Conservation (phyloP, 2,888 invertebrate genomes). For the Pterostichus niger region DNA sequence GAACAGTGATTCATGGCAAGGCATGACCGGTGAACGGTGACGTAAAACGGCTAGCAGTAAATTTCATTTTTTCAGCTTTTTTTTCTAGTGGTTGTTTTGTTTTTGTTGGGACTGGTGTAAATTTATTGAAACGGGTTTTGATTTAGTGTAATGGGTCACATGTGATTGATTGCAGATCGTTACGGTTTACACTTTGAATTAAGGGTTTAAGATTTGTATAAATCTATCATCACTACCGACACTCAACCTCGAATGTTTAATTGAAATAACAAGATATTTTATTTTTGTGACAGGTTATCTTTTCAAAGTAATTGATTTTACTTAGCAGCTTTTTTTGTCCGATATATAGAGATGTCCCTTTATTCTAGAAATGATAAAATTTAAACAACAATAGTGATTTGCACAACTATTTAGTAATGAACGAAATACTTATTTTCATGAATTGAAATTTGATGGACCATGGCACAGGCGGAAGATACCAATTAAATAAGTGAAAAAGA, state of each 20-base stretch:
- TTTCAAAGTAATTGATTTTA: no score
- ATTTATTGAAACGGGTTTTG: conserved; percentile 50
- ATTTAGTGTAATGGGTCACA: conserved; percentile 36
- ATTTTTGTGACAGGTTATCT: neutral
- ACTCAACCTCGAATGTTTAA: neutral
- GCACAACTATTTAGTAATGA: no score
- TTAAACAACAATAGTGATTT: no score
- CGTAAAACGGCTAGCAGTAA: conserved; percentile 46
- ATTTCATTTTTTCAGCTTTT: conserved; percentile 19
- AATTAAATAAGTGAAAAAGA: no score
- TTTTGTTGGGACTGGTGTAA: conserved; percentile 17
- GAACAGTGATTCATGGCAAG: neutral
- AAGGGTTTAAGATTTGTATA: neutral
- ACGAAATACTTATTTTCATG: no score
- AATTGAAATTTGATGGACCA: no score
- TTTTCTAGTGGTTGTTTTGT: conserved; percentile 28
- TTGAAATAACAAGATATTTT: neutral
- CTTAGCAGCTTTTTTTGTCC: no score
- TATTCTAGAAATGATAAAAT: no score
- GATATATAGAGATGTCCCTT: no score
- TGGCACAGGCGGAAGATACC: no score
- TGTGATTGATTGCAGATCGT: conserved; percentile 38
- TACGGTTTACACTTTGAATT: conserved; percentile 18
- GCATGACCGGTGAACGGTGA: neutral
- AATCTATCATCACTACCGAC: neutral